Percentiles rank a stretch among this genome's conserved stretches.
Evolutionary conservation across 1,140 invertebrate genomes (phyloP).

Genomic region (Drosophila sturtevanti): DNA sequence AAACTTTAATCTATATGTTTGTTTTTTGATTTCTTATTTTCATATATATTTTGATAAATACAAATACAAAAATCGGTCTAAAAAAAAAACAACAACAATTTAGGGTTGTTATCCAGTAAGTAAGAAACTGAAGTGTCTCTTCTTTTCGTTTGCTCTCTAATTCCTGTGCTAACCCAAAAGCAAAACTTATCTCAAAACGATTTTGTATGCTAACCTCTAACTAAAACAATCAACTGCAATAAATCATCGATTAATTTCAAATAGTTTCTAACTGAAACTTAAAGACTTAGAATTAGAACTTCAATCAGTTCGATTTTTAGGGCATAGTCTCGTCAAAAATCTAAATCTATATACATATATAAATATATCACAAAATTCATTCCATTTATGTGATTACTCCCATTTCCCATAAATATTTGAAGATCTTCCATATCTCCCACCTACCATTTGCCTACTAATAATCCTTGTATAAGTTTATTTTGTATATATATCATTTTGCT

Average conservation of each 20-base stretch:
- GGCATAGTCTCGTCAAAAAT: constrained; percentile 72
- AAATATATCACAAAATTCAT: neutral
- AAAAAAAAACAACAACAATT: constrained; percentile 36
- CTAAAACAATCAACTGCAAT: constrained; percentile 42
- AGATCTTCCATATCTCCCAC: constrained; percentile 36
- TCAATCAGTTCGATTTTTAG: constrained; percentile 25
- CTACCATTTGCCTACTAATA: constrained; percentile 11
- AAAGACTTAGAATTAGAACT: constrained; percentile 13
- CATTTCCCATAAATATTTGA: constrained; percentile 7
- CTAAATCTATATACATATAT: neutral
- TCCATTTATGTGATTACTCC: constrained; percentile 32
- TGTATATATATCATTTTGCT: constrained; percentile 38
- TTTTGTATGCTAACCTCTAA: constrained; percentile 60
- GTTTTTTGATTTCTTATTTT: constrained; percentile 60
- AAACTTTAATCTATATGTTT: constrained; percentile 49
- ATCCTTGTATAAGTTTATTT: constrained; percentile 17
- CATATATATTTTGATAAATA: constrained; percentile 59
- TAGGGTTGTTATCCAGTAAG: constrained; percentile 93
- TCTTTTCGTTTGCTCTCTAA: constrained; percentile 31
- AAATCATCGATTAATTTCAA: neutral
- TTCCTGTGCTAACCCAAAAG: constrained; percentile 67
- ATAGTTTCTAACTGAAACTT: constrained; percentile 11
- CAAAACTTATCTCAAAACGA: constrained; percentile 18
- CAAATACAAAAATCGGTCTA: constrained; percentile 31
- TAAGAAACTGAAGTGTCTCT: constrained; percentile 82